These are phyloP conservation scores for Samia ricini DNA, from an alignment of 1,140 invertebrate genomes.

Conservation along the genomic window DNA sequence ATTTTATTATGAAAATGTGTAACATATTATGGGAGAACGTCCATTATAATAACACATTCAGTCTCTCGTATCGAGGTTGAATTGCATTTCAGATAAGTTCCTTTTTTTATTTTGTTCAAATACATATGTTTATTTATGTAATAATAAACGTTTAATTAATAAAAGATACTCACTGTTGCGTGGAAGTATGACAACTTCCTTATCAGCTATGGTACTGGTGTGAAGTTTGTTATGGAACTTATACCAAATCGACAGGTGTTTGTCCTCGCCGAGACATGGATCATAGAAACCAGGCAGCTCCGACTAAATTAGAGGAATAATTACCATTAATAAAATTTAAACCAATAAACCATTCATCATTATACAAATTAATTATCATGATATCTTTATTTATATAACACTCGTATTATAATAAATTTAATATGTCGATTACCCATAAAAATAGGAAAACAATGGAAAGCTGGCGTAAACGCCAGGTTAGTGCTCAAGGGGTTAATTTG, in stretches of 20 bases:
- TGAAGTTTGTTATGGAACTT: slow-evolving; percentile 88
- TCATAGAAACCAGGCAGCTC: slow-evolving; percentile 98
- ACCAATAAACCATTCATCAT: slow-evolving; percentile 13
- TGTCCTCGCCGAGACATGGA: slow-evolving; percentile 95
- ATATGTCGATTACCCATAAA: no score
- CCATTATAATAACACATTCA: no score
- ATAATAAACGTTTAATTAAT: no score
- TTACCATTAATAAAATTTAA: background rate
- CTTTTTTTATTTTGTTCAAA: background rate
- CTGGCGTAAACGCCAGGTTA: no score
- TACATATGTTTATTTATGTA: background rate
- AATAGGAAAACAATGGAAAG: no score
- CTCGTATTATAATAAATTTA: no score
- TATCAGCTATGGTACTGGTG: slow-evolving; percentile 89
- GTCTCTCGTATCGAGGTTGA: no score
- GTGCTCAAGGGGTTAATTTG: no score
- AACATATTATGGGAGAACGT: no score
- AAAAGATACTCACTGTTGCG: slow-evolving; percentile 52
- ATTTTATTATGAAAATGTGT: no score
- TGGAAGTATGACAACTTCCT: slow-evolving; percentile 52
- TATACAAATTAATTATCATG: background rate
- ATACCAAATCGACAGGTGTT: slow-evolving; percentile 92
- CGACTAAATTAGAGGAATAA: slow-evolving; percentile 80
- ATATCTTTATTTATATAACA: no score
- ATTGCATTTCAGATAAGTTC: no score